Evolutionary conservation across 2,888 invertebrate species (phyloP), one percentile per base, ranked within the genome.

Genomic region (Zaprionus bogoriensis): DNA sequence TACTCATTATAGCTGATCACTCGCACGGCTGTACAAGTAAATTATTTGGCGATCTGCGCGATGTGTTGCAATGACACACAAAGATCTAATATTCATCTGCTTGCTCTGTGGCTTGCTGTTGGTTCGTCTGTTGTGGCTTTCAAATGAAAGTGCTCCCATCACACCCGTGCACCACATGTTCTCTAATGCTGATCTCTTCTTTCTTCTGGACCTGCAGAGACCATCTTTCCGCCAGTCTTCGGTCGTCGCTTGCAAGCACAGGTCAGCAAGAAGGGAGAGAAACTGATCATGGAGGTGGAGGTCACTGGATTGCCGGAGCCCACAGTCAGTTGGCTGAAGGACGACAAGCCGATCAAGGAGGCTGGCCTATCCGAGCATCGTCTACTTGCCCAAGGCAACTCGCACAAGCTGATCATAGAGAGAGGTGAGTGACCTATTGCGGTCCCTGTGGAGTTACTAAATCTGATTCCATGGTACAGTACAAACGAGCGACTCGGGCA

Each of bases 251-350:
- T 96, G 46, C 95, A 95, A 91, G 95, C 95, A 3, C 94, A 95
- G 89, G 94, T 94, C 7, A 93, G 94, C 4, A 94, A 94, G 76
- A 93, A 93, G 74, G 94, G 94, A 7, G 95, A 95, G 78, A 92
- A 95, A 58, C 92, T 95, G 5, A 92, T 93, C 12, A 94, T 96
- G 93, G 95, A 95, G 89, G 94, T 95, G 4, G 95, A 95, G 90
- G 94, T 96, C 2, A 94, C 94, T n/a, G 96, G 95, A 39, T 93
- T 94, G 30, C 96, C 96, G 1, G 93, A 94, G 47, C 96, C 96
- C 2, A 92, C 93, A 1, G 93, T 96, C 0, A 93, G 92, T 1
- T 96, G 96, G 96, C 93, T 92, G 78, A 95, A 95, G 87, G 94
- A 96, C 87, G 94, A 94, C 20, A 90, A 92, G 28, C 94, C 94